phyloP scores from a whole-genome alignment of 2,113 vertebrate genomes.

The Lepus americanus region DNA sequence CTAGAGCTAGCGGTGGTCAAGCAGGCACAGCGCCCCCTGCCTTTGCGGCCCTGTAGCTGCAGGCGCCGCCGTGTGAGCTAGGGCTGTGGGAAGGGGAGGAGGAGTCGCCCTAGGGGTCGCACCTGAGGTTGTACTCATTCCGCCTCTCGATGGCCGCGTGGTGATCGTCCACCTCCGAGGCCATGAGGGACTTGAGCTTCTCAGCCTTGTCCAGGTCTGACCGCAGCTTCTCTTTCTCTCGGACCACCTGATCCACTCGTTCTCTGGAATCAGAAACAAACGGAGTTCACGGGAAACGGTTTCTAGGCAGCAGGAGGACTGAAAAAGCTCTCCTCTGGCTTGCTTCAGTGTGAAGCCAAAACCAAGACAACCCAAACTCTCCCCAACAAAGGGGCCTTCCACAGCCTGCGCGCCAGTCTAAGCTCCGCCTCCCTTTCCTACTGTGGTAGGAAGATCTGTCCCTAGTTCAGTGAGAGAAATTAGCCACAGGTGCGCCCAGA shows the following conservation, averaged over 20 bases:
- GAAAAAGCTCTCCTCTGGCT: constrained; percentile 36
- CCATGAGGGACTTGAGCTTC: constrained; percentile 94
- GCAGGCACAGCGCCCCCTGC: not conserved
- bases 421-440: not conserved
- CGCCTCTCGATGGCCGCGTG: constrained; percentile 94
- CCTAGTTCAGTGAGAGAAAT: not conserved
- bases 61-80: not conserved
- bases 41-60: not conserved
- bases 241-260: constrained; percentile 91
- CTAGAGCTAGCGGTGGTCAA: not conserved
- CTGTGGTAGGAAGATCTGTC: not conserved
- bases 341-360: constrained; percentile 47
- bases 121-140: constrained; percentile 96
- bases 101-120: fast-evolving
- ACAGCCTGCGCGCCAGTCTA: not conserved
- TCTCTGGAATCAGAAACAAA: constrained; percentile 87
- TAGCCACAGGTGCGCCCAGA: not conserved
- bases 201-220: constrained; percentile 95
- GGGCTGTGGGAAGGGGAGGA: fast-evolving
- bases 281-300: constrained; percentile 27
- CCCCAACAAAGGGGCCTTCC: constrained; percentile 2
- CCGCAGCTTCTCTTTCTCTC: constrained; percentile 95
- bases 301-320: not conserved
- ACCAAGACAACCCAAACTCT: constrained; percentile 49
- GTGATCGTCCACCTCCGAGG: constrained; percentile 95